These are phyloP conservation scores for Stenodera caucasica DNA, from an alignment of 2,888 invertebrate genomes.

Conservation along the genomic window DNA sequence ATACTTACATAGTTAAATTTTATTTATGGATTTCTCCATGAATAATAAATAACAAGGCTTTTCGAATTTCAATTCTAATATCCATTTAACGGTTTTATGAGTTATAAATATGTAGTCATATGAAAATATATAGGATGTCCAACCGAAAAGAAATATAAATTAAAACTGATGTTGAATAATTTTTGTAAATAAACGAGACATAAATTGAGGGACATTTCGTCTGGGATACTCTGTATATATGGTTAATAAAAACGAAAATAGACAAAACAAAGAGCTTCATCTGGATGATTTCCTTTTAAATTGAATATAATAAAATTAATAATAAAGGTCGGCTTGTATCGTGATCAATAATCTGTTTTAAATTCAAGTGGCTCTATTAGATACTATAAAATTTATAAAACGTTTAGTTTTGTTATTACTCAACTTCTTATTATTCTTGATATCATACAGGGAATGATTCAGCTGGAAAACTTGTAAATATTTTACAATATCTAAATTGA, in stretches of 20 bases:
- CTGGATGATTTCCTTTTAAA: not conserved
- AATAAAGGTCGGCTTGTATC: conserved; percentile 1
- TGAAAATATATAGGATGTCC: too few relatives aligned
- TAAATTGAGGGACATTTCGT: too few relatives aligned
- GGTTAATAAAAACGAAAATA: not conserved
- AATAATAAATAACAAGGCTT: too few relatives aligned
- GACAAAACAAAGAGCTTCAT: conserved; percentile 5
- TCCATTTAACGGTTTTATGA: not conserved
- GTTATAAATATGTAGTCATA: not conserved
- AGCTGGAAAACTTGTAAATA: not conserved
- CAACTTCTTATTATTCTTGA: too few relatives aligned
- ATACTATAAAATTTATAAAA: conserved; percentile 5
- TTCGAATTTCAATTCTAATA: not conserved
- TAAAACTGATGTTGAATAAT: too few relatives aligned
- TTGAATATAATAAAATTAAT: not conserved
- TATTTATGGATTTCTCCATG: not conserved
- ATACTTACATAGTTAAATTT: not conserved
- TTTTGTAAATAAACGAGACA: too few relatives aligned
- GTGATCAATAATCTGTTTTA: not conserved
- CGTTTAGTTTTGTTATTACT: not conserved
- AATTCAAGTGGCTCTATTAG: conserved; percentile 5
- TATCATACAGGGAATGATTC: conserved; percentile 1
- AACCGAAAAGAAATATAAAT: too few relatives aligned
- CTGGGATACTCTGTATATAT: too few relatives aligned
- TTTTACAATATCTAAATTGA: not conserved